Conservation (phyloP, 2,888 invertebrate genomes). For the Drosophila mimica region DNA sequence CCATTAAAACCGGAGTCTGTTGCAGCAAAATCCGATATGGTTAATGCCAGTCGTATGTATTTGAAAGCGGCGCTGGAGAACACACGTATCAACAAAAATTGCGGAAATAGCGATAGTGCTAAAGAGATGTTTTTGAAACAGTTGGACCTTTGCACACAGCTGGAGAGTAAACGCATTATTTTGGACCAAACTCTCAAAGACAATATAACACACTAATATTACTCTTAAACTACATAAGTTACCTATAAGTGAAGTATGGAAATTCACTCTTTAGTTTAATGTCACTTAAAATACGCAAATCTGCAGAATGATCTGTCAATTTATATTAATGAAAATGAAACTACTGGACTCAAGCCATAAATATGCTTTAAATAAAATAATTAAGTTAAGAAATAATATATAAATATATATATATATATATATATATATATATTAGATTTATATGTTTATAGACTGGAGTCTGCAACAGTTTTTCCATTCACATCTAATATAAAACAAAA, state of each 20-base stretch:
- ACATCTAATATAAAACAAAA: neutral
- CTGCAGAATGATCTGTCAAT: neutral
- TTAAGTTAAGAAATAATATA: neutral
- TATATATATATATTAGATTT: neutral
- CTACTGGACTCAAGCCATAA: slow-evolving; percentile 4
- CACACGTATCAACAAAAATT: slow-evolving; percentile 37
- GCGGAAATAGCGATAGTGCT: slow-evolving; percentile 7
- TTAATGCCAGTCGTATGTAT: slow-evolving; percentile 58
- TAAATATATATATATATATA: neutral
- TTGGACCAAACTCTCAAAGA: slow-evolving; percentile 8
- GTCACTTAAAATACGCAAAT: neutral
- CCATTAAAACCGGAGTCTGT: neutral
- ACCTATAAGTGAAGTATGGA: neutral
- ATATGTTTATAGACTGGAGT: neutral
- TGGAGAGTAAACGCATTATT: slow-evolving; percentile 40
- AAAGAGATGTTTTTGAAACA: slow-evolving; percentile 55
- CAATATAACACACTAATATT: neutral
- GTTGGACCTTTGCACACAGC: slow-evolving; percentile 61
- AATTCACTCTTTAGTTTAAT: slow-evolving; percentile 17
- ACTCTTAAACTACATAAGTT: neutral
- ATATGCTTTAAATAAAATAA: slow-evolving; percentile 13
- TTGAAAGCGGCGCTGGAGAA: slow-evolving; percentile 56
- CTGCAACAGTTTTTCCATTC: neutral
- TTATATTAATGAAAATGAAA: neutral
- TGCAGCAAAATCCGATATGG: slow-evolving; percentile 10